Percentiles rank a stretch among this genome's conserved stretches.
phyloP scores from a whole-genome alignment of 2,113 vertebrate species.

The Chloebia gouldiae region DNA sequence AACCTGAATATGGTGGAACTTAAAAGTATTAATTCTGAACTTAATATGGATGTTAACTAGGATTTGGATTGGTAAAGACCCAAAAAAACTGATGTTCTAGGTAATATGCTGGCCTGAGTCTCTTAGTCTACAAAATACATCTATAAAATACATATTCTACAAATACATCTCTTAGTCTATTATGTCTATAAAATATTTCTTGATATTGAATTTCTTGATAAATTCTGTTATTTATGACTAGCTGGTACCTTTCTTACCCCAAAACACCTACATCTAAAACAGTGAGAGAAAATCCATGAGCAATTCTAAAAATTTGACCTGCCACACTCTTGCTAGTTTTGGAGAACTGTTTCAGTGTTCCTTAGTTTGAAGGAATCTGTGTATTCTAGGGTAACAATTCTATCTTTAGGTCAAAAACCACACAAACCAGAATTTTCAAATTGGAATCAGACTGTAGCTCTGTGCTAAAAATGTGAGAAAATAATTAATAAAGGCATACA shows the following conservation, averaged over 20 bases:
- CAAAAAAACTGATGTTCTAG: fast-evolving
- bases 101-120: neutral
- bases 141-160: neutral
- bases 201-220: neutral
- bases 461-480: neutral
- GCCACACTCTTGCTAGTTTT: neutral
- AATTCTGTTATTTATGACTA: neutral
- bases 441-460: neutral
- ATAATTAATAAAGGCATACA: neutral
- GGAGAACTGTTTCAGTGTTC: neutral
- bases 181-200: neutral
- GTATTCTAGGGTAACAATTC: neutral
- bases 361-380: neutral
- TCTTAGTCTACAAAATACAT: neutral
- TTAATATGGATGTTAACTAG: neutral
- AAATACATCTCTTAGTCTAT: neutral
- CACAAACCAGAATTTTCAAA: neutral
- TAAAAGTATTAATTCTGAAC: neutral
- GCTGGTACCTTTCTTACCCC: neutral
- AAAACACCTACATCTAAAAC: neutral
- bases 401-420: neutral
- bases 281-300: neutral
- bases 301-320: neutral
- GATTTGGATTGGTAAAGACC: neutral
- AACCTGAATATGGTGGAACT: neutral